Evolutionary conservation across 2,797 vertebrate genomes (phyloP).

Genomic region (Martes flavigula): DNA sequence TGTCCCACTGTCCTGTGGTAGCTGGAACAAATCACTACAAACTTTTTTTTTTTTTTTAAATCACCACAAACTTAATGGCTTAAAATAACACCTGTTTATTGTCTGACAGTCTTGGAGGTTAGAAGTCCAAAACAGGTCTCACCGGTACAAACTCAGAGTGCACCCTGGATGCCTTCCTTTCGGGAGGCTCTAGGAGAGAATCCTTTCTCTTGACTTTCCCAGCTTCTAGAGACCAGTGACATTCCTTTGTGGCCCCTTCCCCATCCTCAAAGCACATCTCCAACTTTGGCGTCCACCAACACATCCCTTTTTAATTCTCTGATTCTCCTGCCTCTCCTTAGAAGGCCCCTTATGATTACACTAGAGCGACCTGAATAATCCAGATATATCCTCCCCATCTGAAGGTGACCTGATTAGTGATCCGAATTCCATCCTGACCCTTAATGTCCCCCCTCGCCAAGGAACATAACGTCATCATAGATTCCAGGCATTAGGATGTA

Average conservation of each 20-base stretch:
- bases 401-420: background rate
- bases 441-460: background rate
- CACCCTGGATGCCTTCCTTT: background rate
- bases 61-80: no score
- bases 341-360: background rate
- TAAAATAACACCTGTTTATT: background rate
- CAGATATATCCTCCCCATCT: background rate
- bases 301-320: background rate
- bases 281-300: background rate
- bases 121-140: background rate
- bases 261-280: background rate
- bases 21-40: background rate
- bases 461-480: background rate
- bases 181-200: background rate
- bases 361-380: background rate
- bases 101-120: background rate
- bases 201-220: background rate
- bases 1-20: background rate
- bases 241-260: background rate
- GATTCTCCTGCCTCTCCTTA: background rate
- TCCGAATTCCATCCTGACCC: background rate
- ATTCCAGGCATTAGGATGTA: background rate
- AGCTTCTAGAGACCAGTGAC: background rate
- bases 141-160: background rate
- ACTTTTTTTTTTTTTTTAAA: background rate